Evolutionary conservation across 2,888 invertebrate genomes (phyloP), one percentile per base, ranked within the genome.

Genomic region (Reticulitermes lucifugus): DNA sequence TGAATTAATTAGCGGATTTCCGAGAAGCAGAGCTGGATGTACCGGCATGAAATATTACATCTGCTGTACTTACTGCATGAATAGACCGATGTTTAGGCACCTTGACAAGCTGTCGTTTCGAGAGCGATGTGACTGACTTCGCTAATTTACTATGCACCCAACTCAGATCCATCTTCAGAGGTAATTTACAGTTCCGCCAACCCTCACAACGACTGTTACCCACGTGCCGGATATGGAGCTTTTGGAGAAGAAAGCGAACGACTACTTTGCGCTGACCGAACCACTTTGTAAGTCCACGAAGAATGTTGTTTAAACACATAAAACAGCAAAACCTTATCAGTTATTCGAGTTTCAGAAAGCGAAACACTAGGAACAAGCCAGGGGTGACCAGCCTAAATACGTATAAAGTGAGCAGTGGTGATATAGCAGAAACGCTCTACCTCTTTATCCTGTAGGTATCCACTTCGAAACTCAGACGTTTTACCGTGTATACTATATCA

Each of bases 141-240:
- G 4, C 65, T 65, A 65, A 65, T 65, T 25, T 65, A 25, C 73
- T 73, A 41, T 73, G 73, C 73, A 73, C 41, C 73, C 73, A 73
- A 12, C 10, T 41, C 35, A 73, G 73, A 29, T 73, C 73, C 73
- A 73, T 73, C n/a, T 0, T 29, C 25, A 25, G 21, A 18, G 60
- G 60, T 60, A 18, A 21, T 21, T 25, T 65, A 25, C 25, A 65
- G 25, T 65, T 7, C n/a, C 25, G 10, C n/a, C n/a, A 25, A 65
- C 65, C 65, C 65, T 25, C 55, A 51, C 18, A 18, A 18, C 14
- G 2, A 55, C 55, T 25, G n/a, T 65, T 25, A 65, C 12, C 65
- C 25, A 25, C 65, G 65, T 65, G 65, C 25, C 65, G 25, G 25
- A 65, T 65, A 14, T 25, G 7, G 14, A 1, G 25, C 12, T 0